Evolutionary conservation across 2,888 invertebrate genomes (phyloP).

Genomic region (Mesopsocus fuscifrons): DNA sequence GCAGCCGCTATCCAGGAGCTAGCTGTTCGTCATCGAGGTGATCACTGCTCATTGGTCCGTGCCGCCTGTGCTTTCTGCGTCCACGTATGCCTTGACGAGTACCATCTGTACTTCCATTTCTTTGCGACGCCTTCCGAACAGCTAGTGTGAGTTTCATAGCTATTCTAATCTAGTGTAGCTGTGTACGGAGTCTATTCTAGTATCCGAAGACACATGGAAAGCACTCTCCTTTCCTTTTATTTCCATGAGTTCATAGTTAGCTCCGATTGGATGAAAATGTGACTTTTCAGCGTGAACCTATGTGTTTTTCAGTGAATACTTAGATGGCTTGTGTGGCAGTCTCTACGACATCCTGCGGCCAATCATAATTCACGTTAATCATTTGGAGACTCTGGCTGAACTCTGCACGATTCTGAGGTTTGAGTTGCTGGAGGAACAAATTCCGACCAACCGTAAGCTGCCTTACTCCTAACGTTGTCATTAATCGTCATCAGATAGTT

Average conservation of each 20-base stretch:
- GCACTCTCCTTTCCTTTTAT: too few relatives aligned
- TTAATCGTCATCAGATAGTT: too few relatives aligned
- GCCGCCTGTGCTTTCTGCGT: conserved; percentile 79
- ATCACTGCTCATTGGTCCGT: conserved; percentile 68
- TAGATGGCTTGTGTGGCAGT: conserved; percentile 67
- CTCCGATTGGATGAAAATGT: too few relatives aligned
- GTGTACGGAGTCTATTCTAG: too few relatives aligned
- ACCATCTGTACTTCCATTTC: conserved; percentile 78
- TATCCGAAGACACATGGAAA: too few relatives aligned
- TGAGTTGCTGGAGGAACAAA: conserved; percentile 84
- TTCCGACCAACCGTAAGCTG: conserved; percentile 62
- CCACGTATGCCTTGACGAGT: conserved; percentile 88
- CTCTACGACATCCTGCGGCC: conserved; percentile 87
- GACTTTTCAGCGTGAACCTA: too few relatives aligned
- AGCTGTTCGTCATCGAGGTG: conserved; percentile 40
- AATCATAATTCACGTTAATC: conserved; percentile 87
- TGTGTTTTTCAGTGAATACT: conserved; percentile 39
- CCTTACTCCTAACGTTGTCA: too few relatives aligned
- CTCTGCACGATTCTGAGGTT: conserved; percentile 81
- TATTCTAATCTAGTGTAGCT: neutral
- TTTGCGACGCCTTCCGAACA: conserved; percentile 49
- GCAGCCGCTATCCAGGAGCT: conserved; percentile 46
- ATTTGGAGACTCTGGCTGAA: conserved; percentile 92
- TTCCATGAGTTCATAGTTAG: too few relatives aligned
- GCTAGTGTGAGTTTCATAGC: conserved; percentile 32